A percentile compares a stretch with the other conserved stretches of the same genome.
phyloP scores from a whole-genome alignment of 2,797 vertebrate genomes.

The Perodicticus potto region DNA sequence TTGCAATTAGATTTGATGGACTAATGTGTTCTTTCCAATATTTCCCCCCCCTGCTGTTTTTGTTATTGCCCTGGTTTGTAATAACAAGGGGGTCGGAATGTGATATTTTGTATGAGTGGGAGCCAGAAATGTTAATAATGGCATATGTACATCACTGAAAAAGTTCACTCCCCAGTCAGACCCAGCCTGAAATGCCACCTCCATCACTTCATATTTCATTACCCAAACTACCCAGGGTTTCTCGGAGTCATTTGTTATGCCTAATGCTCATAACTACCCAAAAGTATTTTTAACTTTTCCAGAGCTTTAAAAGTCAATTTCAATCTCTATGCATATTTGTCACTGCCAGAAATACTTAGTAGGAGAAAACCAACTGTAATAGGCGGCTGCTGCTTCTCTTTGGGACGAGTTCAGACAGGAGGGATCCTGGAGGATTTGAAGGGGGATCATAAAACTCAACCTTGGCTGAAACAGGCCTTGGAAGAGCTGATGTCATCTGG shows the following conservation, averaged over 20 bases:
- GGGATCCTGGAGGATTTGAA: conserved; percentile 52
- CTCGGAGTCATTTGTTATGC: conserved; percentile 72
- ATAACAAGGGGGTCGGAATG: conserved; percentile 81
- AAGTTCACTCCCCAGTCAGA: conserved; percentile 70
- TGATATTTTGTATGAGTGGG: conserved; percentile 76
- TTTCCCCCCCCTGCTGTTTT: conserved; percentile 73
- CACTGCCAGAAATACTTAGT: conserved; percentile 79
- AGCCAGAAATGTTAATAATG: conserved; percentile 84
- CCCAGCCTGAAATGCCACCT: conserved; percentile 74
- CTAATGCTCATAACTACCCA: conserved; percentile 72
- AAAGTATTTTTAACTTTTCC: conserved; percentile 82
- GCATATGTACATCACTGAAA: conserved; percentile 57
- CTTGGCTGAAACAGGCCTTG: neutral
- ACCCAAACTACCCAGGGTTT: conserved; percentile 76
- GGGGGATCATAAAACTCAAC: conserved; percentile 65
- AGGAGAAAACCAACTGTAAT: conserved; percentile 60
- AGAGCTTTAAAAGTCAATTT: conserved; percentile 80
- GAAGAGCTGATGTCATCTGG: conserved; percentile 67
- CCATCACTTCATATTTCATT: conserved; percentile 84
- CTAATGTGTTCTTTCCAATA: conserved; percentile 83
- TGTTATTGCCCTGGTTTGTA: conserved; percentile 75
- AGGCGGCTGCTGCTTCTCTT: neutral
- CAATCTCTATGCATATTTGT: conserved; percentile 73
- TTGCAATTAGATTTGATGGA: conserved; percentile 84
- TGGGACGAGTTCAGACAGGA: conserved; percentile 40